A percentile compares a stretch with the other conserved stretches of the same genome.
phyloP scores from a whole-genome alignment of 2,113 vertebrate species.

The Erpornis zantholeuca region DNA sequence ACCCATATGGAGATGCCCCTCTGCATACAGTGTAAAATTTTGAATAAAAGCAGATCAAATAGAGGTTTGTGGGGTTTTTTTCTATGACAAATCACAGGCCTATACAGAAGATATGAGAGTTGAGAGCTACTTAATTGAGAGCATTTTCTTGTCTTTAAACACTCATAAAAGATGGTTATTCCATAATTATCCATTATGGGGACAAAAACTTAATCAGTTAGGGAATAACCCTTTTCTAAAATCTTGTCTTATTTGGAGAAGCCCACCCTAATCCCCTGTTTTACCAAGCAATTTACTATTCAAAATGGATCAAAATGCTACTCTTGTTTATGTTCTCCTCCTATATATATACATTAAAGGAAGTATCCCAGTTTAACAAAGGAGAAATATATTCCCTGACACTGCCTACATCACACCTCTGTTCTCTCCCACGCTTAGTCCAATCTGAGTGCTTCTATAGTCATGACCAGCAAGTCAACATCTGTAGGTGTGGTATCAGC shows the following conservation, averaged over 20 bases:
- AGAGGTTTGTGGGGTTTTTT: neutral
- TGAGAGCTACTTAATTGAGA: conserved; percentile 28
- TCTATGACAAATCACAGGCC: neutral
- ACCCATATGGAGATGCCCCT: neutral
- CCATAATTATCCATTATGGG: neutral
- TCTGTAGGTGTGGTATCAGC: neutral
- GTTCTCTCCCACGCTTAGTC: neutral
- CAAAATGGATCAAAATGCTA: neutral
- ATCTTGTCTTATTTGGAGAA: neutral
- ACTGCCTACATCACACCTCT: neutral
- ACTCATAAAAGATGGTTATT: conserved; percentile 13
- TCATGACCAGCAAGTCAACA: neutral
- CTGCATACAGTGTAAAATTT: neutral
- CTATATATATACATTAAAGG: neutral
- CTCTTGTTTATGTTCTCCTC: neutral
- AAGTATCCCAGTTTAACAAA: neutral
- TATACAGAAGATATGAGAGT: conserved; percentile 2
- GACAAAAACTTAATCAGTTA: conserved; percentile 25
- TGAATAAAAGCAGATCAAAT: conserved; percentile 9
- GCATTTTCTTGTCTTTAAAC: conserved; percentile 35
- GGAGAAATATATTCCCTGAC: neutral
- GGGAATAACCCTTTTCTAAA: neutral
- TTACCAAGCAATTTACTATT: neutral
- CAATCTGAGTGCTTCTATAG: neutral
- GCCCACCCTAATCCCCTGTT: neutral